Percentiles rank a stretch among this genome's conserved stretches.
These are phyloP conservation scores for Ophion ellenae DNA, from an alignment of 2,888 invertebrate species.

Conservation along the genomic window DNA sequence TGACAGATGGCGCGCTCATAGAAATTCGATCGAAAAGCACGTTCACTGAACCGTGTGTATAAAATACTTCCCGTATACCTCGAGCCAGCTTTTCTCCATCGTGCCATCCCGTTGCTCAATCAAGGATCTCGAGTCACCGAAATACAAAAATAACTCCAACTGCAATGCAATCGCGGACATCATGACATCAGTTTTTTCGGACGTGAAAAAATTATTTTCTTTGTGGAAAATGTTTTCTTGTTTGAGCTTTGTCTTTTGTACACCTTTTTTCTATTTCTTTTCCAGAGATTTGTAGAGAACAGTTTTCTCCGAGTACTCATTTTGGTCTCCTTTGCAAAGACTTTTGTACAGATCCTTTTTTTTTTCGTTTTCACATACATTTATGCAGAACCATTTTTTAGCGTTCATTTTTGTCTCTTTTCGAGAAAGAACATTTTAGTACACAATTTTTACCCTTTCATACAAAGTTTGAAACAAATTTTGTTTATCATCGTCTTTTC, in stretches of 20 bases:
- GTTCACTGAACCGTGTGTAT: conserved; percentile 38
- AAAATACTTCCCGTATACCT: background rate
- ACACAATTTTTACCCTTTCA: too few species aligned
- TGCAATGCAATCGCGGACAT: background rate
- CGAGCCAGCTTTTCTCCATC: conserved; percentile 11
- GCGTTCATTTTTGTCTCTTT: background rate
- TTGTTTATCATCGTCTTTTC: too few species aligned
- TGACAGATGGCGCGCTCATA: conserved; percentile 37
- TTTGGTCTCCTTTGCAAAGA: too few species aligned
- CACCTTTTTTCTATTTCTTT: background rate
- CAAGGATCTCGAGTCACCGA: background rate
- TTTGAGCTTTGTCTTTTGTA: background rate
- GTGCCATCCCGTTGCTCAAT: background rate
- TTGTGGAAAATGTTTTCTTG: too few species aligned
- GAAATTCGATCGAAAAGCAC: conserved; percentile 42
- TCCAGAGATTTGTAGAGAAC: background rate
- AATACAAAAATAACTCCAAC: background rate
- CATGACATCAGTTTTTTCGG: background rate
- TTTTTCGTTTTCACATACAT: background rate
- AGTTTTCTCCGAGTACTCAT: background rate
- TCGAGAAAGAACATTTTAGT: too few species aligned
- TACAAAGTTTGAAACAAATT: too few species aligned
- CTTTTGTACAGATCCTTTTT: background rate
- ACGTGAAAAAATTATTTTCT: too few species aligned
- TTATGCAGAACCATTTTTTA: background rate